A percentile compares a stretch with the other conserved stretches of the same genome.
Conservation (phyloP, 92 coral and sea anemone species). For the Meandrina meandrites region DNA sequence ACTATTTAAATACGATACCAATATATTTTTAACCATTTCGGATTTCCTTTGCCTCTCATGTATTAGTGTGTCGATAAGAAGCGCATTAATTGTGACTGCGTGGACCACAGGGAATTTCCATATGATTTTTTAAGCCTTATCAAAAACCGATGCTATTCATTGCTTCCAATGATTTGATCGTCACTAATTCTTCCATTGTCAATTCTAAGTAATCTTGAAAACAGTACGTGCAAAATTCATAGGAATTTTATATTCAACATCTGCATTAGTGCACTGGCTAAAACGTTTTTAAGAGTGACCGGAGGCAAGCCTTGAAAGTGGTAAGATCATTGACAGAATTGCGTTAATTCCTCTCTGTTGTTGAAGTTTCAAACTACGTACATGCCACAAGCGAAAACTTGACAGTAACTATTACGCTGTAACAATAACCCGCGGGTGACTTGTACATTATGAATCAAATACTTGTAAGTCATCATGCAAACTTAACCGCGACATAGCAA, state of each 20-base stretch:
- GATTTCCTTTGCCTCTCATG: not conserved
- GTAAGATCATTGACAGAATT: slow-evolving; percentile 11
- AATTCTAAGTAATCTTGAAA: not conserved
- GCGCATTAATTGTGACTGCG: not conserved
- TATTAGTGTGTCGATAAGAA: not conserved
- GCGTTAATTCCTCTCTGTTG: not conserved
- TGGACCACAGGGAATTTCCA: not conserved
- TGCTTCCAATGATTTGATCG: not conserved
- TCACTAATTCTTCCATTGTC: not conserved
- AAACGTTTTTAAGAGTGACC: not conserved
- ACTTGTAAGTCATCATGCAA: not conserved
- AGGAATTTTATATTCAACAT: not conserved
- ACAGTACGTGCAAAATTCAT: not conserved
- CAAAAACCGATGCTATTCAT: not conserved
- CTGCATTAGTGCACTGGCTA: not conserved
- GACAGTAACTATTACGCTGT: not conserved
- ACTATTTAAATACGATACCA: not conserved
- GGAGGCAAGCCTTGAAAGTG: not conserved
- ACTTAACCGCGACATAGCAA: not conserved
- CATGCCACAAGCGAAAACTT: not conserved
- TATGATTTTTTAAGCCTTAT: not conserved
- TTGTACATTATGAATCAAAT: slow-evolving; percentile 5
- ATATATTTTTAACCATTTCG: not conserved
- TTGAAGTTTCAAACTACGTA: not conserved
- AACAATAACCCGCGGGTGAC: not conserved